Evolutionary conservation across 2,888 invertebrate genomes (phyloP), one percentile per base, ranked within the genome.

Genomic region (Coelopa pilipes): DNA sequence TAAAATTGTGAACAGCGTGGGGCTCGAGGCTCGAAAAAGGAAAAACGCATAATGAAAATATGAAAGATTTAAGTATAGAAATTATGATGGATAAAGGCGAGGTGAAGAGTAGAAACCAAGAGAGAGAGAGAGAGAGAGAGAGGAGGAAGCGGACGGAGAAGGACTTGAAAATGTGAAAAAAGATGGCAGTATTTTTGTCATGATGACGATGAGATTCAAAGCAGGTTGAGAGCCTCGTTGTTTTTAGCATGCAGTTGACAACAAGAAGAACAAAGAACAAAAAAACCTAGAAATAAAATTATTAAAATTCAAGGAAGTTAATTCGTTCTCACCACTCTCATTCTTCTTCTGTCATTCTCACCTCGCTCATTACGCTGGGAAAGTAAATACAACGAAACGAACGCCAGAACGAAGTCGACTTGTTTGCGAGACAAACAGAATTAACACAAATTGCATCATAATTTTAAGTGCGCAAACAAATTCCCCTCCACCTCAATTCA

Each of bases 401-500:
- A 34, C 34, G 34, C 4, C 34, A 34, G 34, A 13, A 17, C 21
- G 21, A 19, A 12, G 11, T 59, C n/a, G 19, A 10, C 9, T 46
- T 65, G 46, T 65, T 65, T 65, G 46, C 65, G 46, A 45, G 46
- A 65, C 46, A 65, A 65, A 65, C 65, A 65, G 46, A 65, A 65
- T 65, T 65, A 65, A 47, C 65, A 46, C 65, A 65, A 65, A 65
- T 65, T 65, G 47, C 19, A 65, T 17, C 65, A 65, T 65, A 65
- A 65, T 65, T 65, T 65, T 46, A 65, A 46, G 65, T 19, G 46
- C n/a, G 46, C 47, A 65, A 65, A 65, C 65, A 65, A 45, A 19
- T 46, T 47, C 34, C 34, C 34, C 11, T 4, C 21, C 13, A 19
- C 1, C 5, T 55, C 15, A 34, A 2, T 34, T 34, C 34, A 34